Evolutionary conservation across 2,113 vertebrate genomes (phyloP).

Genomic region (Myrmecobius fasciatus): DNA sequence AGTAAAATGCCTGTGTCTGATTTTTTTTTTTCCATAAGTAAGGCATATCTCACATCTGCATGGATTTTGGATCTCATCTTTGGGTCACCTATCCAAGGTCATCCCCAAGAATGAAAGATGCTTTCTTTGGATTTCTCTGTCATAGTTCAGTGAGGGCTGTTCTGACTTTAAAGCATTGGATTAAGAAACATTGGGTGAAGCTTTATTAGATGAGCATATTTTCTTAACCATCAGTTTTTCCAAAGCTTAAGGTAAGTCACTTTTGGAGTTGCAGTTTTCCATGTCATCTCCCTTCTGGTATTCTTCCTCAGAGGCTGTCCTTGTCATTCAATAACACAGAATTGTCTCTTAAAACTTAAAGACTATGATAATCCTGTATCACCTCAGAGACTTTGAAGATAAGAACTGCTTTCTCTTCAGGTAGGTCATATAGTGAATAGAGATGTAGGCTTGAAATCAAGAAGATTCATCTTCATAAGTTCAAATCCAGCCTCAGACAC

Average conservation of each 20-base stretch:
- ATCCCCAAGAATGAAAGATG: neutral
- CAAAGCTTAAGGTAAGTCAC: neutral
- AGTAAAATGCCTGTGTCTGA: constrained; percentile 82
- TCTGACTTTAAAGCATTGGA: neutral
- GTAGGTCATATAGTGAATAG: neutral
- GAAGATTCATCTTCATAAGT: neutral
- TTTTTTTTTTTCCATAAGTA: constrained; percentile 12
- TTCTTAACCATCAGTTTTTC: neutral
- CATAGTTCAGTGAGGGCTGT: neutral
- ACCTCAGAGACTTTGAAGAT: neutral
- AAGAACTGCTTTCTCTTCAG: neutral
- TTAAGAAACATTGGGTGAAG: neutral
- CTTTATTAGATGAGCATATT: neutral
- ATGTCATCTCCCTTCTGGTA: neutral
- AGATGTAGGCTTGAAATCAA: neutral
- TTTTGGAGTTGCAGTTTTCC: neutral
- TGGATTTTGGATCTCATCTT: neutral
- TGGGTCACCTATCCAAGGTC: neutral
- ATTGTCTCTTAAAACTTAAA: neutral
- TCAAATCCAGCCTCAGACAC: neutral
- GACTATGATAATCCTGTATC: neutral
- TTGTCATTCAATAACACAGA: neutral
- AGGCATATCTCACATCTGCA: neutral
- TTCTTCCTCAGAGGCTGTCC: neutral
- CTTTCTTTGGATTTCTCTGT: neutral